Evolutionary conservation across 1,140 invertebrate species (phyloP).

Genomic region (Calliopsis andreniformis): DNA sequence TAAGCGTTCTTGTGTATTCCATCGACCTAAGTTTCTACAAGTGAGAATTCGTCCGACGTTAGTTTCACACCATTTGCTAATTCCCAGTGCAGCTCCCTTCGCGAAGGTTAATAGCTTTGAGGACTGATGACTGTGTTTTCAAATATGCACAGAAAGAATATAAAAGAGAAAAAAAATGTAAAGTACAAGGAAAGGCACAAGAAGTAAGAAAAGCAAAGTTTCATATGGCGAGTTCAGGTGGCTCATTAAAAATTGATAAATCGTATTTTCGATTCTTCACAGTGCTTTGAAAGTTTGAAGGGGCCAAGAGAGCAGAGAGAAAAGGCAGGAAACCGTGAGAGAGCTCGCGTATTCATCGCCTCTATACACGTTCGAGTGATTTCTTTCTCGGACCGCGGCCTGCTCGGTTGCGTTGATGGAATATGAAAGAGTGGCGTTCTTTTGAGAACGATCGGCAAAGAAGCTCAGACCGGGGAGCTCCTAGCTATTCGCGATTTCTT

Average conservation of each 20-base stretch:
- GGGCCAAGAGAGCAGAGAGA: not conserved
- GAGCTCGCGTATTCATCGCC: not conserved
- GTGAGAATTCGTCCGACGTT: constrained; percentile 37
- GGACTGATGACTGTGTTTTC: not conserved
- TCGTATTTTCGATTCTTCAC: not conserved
- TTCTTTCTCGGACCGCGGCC: constrained; percentile 10
- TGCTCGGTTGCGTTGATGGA: constrained; percentile 19
- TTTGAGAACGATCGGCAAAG: constrained; percentile 20
- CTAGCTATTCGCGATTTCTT: constrained; percentile 6
- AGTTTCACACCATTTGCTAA: constrained; percentile 36
- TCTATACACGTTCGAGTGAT: constrained; percentile 20
- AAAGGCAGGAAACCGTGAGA: not conserved
- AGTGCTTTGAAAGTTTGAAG: not conserved
- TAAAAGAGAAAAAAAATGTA: too few species aligned
- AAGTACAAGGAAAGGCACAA: too few species aligned
- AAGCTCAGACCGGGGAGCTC: not conserved
- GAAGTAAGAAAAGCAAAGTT: not conserved
- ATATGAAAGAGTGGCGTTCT: constrained; percentile 26
- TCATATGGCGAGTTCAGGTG: not conserved
- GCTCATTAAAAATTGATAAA: constrained; percentile 27
- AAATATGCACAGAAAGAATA: constrained; percentile 5
- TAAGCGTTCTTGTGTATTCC: constrained; percentile 34
- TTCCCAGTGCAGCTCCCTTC: constrained; percentile 14
- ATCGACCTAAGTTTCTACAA: constrained; percentile 40
- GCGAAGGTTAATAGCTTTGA: constrained; percentile 27